Conservation (phyloP, 2,113 vertebrate species). For the Ceuthmochares aereus region DNA sequence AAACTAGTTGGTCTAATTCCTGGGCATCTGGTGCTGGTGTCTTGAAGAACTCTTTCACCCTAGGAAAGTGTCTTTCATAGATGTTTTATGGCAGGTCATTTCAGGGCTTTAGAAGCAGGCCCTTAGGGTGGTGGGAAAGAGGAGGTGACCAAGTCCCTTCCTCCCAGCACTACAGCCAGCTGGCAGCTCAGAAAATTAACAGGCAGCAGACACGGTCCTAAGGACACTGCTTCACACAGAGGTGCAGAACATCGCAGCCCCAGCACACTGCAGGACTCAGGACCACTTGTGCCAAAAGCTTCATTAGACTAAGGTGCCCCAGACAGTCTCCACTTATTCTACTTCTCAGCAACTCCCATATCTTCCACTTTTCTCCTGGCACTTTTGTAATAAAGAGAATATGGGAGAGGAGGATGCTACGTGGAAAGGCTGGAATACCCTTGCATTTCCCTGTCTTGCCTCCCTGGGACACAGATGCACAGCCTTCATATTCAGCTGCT, state of each 20-base stretch:
- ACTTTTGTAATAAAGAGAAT: not conserved
- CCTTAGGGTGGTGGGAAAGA: not conserved
- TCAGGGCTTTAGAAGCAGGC: not conserved
- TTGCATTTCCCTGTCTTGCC: not conserved
- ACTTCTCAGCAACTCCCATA: not conserved
- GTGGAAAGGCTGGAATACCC: not conserved
- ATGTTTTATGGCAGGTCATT: not conserved
- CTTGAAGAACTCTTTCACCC: not conserved
- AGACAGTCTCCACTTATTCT: not conserved
- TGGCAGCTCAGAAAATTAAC: not conserved
- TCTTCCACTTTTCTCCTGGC: not conserved
- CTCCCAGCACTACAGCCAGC: not conserved
- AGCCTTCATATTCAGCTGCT: not conserved
- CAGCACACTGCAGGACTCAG: rapidly evolving
- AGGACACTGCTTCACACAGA: not conserved
- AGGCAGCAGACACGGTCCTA: not conserved
- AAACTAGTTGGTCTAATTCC: not conserved
- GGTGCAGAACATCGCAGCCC: not conserved
- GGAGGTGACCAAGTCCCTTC: not conserved
- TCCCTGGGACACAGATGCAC: not conserved
- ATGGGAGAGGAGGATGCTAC: not conserved
- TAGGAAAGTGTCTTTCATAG: not conserved
- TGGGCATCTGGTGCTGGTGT: not conserved
- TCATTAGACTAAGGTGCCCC: not conserved
- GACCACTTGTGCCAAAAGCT: not conserved